Conservation (phyloP, 2,888 invertebrate species). For the Stenurella melanura region DNA sequence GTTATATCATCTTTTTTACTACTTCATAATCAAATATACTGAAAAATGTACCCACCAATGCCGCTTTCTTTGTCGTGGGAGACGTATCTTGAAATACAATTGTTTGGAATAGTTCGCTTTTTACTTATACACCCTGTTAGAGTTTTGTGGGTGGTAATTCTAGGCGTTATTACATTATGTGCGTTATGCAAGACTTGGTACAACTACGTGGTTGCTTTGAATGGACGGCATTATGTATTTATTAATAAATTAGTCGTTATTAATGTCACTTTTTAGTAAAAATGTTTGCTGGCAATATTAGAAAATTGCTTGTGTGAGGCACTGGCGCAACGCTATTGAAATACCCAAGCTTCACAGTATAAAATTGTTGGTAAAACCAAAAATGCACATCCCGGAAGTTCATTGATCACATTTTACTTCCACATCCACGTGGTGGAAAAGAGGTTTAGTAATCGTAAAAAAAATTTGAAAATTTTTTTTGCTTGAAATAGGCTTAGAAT, state of each 20-base stretch:
- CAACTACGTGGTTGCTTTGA: neutral
- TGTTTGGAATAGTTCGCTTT: neutral
- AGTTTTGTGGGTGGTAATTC: neutral
- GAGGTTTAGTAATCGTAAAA: no score
- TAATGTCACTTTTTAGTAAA: neutral
- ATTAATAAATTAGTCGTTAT: neutral
- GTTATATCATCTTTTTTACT: no score
- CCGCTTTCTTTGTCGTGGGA: no score
- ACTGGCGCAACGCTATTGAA: neutral
- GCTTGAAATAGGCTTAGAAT: no score
- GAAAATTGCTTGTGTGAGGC: neutral
- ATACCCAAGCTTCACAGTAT: neutral
- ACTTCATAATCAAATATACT: no score
- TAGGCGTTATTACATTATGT: conserved; percentile 6
- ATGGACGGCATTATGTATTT: neutral
- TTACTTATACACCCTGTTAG: neutral
- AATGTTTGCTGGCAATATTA: neutral
- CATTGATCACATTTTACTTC: no score
- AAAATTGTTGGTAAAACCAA: no score
- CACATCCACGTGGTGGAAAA: no score
- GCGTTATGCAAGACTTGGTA: neutral
- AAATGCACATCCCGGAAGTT: no score
- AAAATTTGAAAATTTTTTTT: no score
- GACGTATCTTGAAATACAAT: no score
- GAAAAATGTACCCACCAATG: no score